Evolutionary conservation across 2,888 invertebrate species (phyloP).

Genomic region (Zygothrica quintamaculata): DNA sequence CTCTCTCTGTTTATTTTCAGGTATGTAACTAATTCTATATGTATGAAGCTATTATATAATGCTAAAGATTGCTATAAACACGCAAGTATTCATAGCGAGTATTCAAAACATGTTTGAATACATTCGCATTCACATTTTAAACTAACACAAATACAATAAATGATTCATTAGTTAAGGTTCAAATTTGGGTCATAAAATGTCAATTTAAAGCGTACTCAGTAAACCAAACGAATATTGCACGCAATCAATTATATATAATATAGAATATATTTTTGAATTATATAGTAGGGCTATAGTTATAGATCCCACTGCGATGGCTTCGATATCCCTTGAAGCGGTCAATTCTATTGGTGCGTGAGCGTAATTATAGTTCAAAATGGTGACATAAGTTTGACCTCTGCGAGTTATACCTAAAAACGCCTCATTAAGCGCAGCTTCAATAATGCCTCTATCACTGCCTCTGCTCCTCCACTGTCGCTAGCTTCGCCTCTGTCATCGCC

Average conservation of each 20-base stretch:
- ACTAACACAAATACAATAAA: constrained; percentile 40
- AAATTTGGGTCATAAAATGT: constrained; percentile 66
- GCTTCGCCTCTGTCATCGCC: no score
- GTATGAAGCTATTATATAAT: not conserved
- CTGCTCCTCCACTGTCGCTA: not conserved
- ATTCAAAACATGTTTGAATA: no score
- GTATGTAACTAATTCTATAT: constrained; percentile 33
- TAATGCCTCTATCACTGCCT: not conserved
- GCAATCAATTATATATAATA: constrained; percentile 1
- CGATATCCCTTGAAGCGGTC: constrained; percentile 61
- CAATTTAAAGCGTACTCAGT: constrained; percentile 50
- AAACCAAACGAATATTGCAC: constrained; percentile 14
- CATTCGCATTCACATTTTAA: no score
- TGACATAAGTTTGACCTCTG: constrained; percentile 36
- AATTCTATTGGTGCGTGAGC: constrained; percentile 65
- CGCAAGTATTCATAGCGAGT: constrained; percentile 51
- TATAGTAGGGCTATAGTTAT: not conserved
- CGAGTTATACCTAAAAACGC: not conserved
- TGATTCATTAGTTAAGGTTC: constrained; percentile 31
- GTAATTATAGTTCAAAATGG: constrained; percentile 72
- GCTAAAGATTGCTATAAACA: constrained; percentile 6
- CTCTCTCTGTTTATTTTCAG: constrained; percentile 36
- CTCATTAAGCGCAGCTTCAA: not conserved
- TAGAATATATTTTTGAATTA: not conserved
- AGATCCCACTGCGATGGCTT: constrained; percentile 37